Evolutionary conservation across 2,888 invertebrate genomes (phyloP).

Genomic region (Drosophila villosipedis): DNA sequence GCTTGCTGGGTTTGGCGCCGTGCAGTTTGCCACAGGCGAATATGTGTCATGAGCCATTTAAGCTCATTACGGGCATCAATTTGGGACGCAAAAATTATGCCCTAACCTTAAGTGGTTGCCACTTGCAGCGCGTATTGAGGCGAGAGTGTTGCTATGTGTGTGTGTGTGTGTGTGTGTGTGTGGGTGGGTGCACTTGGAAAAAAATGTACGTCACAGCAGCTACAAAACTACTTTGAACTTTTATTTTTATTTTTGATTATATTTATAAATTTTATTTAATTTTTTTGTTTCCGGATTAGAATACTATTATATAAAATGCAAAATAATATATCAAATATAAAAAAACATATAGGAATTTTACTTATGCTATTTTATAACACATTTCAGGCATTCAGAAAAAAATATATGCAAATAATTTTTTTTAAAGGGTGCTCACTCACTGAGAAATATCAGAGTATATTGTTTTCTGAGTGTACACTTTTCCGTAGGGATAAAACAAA

Average conservation of each 20-base stretch:
- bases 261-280: background rate
- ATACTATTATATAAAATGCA: background rate
- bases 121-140: constrained; percentile 52
- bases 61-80: constrained; percentile 83
- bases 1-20: background rate
- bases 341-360: accelerated
- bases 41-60: constrained; percentile 84
- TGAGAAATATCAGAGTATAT: background rate
- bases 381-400: background rate
- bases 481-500: constrained; percentile 28
- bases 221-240: background rate
- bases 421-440: background rate
- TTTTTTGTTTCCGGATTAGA: background rate
- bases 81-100: constrained; percentile 82
- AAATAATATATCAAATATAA: background rate
- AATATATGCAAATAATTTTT: background rate
- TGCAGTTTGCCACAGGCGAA: constrained; percentile 40
- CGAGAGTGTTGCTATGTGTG: constrained; percentile 8
- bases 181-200: constrained; percentile 1
- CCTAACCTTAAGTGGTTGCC: constrained; percentile 69
- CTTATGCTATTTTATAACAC: background rate
- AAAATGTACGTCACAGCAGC: background rate
- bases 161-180: constrained; percentile 1
- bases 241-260: background rate
- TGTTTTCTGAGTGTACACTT: background rate